Evolutionary conservation across 2,113 vertebrate species (phyloP).

Genomic region (Notarius quadriscutis): DNA sequence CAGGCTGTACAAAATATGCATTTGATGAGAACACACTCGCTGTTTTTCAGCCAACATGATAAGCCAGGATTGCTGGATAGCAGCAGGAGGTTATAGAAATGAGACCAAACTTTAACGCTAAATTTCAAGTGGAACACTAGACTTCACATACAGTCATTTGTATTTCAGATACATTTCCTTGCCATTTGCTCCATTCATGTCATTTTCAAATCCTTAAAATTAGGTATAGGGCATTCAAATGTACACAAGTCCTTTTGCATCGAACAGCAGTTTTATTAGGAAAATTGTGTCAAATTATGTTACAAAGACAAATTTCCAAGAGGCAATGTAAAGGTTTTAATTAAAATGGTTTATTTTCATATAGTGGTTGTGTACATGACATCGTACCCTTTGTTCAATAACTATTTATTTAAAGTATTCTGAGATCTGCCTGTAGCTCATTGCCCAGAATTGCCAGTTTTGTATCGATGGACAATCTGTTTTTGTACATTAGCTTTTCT

Average conservation of each 20-base stretch:
- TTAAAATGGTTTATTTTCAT: conserved; percentile 37
- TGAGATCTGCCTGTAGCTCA: conserved; percentile 29
- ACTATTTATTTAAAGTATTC: conserved; percentile 4
- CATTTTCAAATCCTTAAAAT: not conserved
- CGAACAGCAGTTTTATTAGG: conserved; percentile 18
- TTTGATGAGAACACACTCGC: conserved; percentile 2
- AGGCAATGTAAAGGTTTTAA: conserved; percentile 8
- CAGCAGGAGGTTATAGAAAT: not conserved
- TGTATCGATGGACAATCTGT: conserved; percentile 39
- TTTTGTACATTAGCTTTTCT: conserved; percentile 43
- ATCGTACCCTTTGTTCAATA: conserved; percentile 16
- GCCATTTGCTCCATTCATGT: conserved; percentile 22
- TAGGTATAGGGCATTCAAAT: not conserved
- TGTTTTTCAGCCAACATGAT: not conserved
- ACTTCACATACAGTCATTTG: not conserved
- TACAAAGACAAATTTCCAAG: conserved; percentile 16
- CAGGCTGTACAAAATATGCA: conserved; percentile 30
- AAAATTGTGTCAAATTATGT: conserved; percentile 21
- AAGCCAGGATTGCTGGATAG: not conserved
- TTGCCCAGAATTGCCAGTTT: conserved; percentile 34
- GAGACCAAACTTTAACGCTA: not conserved
- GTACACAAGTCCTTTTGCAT: conserved; percentile 15
- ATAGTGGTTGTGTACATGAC: conserved; percentile 37
- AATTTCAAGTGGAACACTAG: conserved; percentile 1
- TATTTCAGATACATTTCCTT: conserved; percentile 21